Percentiles rank a stretch among this genome's conserved stretches.
Evolutionary conservation across 2,797 vertebrate species (phyloP).

Genomic region (Smutsia gigantea): DNA sequence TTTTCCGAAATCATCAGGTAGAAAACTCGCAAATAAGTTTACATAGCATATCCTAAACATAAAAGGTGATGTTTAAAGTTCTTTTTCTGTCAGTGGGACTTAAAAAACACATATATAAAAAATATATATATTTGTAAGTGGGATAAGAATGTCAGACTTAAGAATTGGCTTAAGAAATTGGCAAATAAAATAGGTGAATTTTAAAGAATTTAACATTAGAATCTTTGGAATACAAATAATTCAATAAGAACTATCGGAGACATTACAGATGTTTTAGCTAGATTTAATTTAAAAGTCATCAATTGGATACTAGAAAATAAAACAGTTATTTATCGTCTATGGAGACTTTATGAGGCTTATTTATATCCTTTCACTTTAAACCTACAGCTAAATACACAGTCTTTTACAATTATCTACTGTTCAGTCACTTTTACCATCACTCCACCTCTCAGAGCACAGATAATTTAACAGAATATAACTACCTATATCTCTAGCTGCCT

Average conservation of each 20-base stretch:
- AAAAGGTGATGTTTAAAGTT: background rate
- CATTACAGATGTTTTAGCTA: conserved; percentile 18
- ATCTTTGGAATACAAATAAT: conserved; percentile 40
- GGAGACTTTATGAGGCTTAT: background rate
- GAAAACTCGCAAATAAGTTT: background rate
- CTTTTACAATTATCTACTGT: conserved; percentile 32
- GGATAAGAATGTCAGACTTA: conserved; percentile 4
- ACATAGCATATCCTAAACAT: background rate
- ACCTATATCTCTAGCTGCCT: background rate
- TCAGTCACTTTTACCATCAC: conserved; percentile 41
- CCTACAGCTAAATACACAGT: conserved; percentile 6
- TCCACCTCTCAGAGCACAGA: background rate
- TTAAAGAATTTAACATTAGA: conserved; percentile 41
- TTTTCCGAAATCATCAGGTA: conserved; percentile 10
- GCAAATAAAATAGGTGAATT: background rate
- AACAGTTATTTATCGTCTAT: background rate
- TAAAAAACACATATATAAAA: background rate
- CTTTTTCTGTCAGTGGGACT: background rate
- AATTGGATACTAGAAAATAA: conserved; percentile 18
- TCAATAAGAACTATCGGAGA: background rate
- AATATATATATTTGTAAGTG: background rate
- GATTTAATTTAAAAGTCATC: conserved; percentile 52
- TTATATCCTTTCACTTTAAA: conserved; percentile 16
- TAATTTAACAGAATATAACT: conserved; percentile 40
- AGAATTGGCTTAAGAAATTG: conserved; percentile 14